These are phyloP conservation scores for Radopholus similis DNA, from an alignment of 1,140 invertebrate species.

Conservation along the genomic window DNA sequence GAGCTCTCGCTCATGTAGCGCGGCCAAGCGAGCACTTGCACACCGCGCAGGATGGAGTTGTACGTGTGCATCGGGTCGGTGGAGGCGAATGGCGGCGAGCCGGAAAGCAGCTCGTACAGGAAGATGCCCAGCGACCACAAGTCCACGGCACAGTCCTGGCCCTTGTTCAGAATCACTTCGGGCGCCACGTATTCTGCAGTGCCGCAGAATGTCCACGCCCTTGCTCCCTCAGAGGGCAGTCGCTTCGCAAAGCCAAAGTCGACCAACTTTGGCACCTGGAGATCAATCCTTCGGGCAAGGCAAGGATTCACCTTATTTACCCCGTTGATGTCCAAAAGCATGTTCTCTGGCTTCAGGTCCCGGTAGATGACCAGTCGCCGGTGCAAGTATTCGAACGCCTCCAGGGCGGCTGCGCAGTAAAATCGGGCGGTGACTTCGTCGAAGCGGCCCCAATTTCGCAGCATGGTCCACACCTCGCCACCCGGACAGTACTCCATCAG, in stretches of 20 bases:
- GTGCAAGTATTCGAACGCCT: constrained; percentile 47
- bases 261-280: constrained; percentile 19
- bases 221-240: constrained; percentile 34
- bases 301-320: too few relatives aligned
- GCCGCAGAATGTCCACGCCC: constrained; percentile 46
- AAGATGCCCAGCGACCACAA: constrained; percentile 47
- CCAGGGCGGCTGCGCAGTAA: constrained; percentile 50
- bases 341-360: constrained; percentile 48
- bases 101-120: constrained; percentile 45
- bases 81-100: constrained; percentile 81
- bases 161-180: constrained; percentile 81
- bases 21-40: constrained; percentile 73
- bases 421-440: constrained; percentile 64
- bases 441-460: constrained; percentile 68
- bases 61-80: constrained; percentile 98
- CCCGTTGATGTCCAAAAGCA: constrained; percentile 42
- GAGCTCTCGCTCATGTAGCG: constrained; percentile 48
- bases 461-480: constrained; percentile 49
- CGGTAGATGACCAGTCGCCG: constrained; percentile 37
- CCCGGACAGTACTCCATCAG: constrained; percentile 51
- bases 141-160: constrained; percentile 63
- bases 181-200: constrained; percentile 43
- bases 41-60: constrained; percentile 95
- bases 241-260: constrained; percentile 47
- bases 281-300: too few relatives aligned